Evolutionary conservation across 2,113 vertebrate genomes (phyloP).

Genomic region (Podilymbus podiceps): DNA sequence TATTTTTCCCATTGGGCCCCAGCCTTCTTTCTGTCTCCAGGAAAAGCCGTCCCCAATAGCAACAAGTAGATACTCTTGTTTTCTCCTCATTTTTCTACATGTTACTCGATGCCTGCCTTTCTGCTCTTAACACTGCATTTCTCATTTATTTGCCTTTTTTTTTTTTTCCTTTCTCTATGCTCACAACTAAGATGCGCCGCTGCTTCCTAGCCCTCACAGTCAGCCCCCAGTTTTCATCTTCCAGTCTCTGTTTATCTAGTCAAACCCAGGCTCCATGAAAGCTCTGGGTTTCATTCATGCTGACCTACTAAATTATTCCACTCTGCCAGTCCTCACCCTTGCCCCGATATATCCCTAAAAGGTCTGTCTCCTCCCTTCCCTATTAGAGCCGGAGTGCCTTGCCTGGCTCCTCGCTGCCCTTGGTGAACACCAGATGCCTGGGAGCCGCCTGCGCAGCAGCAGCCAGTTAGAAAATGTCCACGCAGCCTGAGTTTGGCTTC

Average conservation of each 20-base stretch:
- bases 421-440: fast-evolving
- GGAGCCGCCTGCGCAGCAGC: background rate
- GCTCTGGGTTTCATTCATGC: background rate
- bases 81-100: background rate
- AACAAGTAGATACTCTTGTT: background rate
- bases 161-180: background rate
- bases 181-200: background rate
- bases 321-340: background rate
- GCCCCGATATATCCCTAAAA: background rate
- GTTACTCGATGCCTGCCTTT: background rate
- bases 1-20: background rate
- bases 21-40: background rate
- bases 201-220: background rate
- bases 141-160: background rate
- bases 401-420: background rate
- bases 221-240: background rate
- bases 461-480: background rate
- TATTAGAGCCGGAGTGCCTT: background rate
- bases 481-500: background rate
- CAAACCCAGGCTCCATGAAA: background rate
- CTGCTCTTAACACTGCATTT: background rate
- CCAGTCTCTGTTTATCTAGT: background rate
- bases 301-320: background rate
- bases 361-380: background rate
- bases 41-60: background rate